A percentile compares a stretch with the other conserved stretches of the same genome.
Conservation (phyloP, 2,113 vertebrate genomes). For the Leptosomus discolor region DNA sequence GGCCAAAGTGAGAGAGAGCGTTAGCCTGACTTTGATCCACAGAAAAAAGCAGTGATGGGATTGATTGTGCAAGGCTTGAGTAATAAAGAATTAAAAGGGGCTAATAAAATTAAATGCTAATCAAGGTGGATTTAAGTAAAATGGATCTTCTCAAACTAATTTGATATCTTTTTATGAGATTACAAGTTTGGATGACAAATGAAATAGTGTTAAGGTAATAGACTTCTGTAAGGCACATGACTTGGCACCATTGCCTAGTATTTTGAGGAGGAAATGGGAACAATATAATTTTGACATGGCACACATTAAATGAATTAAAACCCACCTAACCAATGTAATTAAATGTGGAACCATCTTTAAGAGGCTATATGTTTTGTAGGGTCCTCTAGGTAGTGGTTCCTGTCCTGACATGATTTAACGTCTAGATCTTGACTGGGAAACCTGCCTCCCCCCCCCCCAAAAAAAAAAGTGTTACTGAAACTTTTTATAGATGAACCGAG, state of each 20-base stretch:
- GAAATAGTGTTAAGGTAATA: conserved; percentile 17
- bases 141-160: conserved; percentile 20
- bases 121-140: conserved; percentile 43
- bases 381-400: neutral
- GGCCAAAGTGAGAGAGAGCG: neutral
- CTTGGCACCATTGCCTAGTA: neutral
- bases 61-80: neutral
- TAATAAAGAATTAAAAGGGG: conserved; percentile 40
- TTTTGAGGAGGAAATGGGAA: neutral
- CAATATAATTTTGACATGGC: neutral
- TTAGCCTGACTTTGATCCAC: neutral
- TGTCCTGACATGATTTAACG: neutral
- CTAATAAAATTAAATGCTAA: conserved; percentile 59
- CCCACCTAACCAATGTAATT: neutral
- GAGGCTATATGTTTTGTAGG: neutral
- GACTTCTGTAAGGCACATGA: conserved; percentile 43
- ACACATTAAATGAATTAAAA: neutral
- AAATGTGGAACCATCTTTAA: neutral
- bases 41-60: neutral
- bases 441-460: neutral
- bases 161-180: conserved; percentile 30
- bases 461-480: neutral
- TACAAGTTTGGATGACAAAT: conserved; percentile 40
- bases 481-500: neutral
- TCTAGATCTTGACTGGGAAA: neutral